Percentiles rank a stretch among this genome's conserved stretches.
phyloP scores from a whole-genome alignment of 2,113 vertebrate genomes.

The Cephalopholis sonnerati region DNA sequence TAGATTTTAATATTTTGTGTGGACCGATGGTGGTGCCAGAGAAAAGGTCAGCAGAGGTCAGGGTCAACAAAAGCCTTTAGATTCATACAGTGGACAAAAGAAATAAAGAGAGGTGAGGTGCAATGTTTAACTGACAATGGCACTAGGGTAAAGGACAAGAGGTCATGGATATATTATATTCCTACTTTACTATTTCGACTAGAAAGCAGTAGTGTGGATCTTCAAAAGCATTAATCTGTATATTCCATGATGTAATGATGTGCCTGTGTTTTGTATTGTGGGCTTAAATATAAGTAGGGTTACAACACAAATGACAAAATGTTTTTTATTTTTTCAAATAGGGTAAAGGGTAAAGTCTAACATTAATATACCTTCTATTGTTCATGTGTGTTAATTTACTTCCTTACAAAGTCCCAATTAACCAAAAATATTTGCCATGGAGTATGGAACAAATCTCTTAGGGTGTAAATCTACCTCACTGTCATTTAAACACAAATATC shows the following conservation, averaged over 20 bases:
- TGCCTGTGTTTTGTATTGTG: neutral
- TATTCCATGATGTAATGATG: neutral
- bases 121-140: neutral
- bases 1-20: neutral
- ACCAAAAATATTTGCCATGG: neutral
- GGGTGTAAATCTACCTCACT: neutral
- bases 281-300: neutral
- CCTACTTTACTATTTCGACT: neutral
- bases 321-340: neutral
- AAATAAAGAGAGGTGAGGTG: neutral
- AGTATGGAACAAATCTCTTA: neutral
- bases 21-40: neutral
- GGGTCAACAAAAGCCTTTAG: constrained; percentile 1
- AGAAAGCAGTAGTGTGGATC: neutral
- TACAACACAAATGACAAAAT: no score
- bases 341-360: neutral
- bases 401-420: neutral
- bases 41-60: constrained; percentile 2
- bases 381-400: neutral
- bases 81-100: neutral
- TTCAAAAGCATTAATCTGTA: neutral
- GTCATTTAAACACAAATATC: neutral
- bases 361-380: neutral
- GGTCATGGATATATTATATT: neutral
- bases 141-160: neutral